A percentile compares a stretch with the other conserved stretches of the same genome.
These are phyloP conservation scores for Penaeus chinensis DNA, from an alignment of 1,140 invertebrate genomes.

Conservation along the genomic window DNA sequence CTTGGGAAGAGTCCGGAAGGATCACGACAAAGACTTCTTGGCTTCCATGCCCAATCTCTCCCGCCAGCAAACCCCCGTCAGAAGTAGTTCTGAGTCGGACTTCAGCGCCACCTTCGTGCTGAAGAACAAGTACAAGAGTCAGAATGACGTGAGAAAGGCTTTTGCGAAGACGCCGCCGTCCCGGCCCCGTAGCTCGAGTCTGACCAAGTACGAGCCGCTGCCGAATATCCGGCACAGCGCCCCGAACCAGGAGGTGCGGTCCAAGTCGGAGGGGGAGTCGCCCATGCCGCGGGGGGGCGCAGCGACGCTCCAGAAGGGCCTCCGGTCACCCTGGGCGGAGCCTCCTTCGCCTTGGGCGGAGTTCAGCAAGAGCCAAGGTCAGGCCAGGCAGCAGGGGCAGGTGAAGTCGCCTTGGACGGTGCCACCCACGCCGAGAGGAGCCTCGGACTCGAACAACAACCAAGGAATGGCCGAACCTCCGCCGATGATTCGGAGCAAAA, in stretches of 20 bases:
- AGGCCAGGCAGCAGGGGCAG: too few species aligned
- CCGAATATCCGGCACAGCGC: slow-evolving; percentile 21
- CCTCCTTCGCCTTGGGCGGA: too few species aligned
- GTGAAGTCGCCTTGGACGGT: too few species aligned
- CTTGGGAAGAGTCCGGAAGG: neutral
- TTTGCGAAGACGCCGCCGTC: neutral
- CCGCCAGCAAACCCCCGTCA: neutral
- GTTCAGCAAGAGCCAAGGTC: too few species aligned
- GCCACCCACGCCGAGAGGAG: neutral
- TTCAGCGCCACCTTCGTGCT: slow-evolving; percentile 6
- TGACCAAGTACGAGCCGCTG: slow-evolving; percentile 41
- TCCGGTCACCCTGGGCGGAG: too few species aligned
- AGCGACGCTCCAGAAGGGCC: too few species aligned
- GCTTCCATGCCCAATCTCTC: neutral
- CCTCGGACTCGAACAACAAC: neutral
- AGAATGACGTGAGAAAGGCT: neutral
- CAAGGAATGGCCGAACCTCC: slow-evolving; percentile 4
- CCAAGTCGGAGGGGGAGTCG: too few species aligned
- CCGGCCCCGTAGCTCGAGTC: slow-evolving; percentile 17
- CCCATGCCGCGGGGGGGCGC: too few species aligned
- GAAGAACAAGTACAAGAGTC: neutral
- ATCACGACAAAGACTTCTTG: neutral
- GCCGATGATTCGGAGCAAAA: slow-evolving; percentile 41
- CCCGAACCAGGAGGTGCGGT: too few species aligned
- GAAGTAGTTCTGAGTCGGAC: neutral